Percentiles rank a stretch among this genome's conserved stretches.
Evolutionary conservation across 1,140 invertebrate genomes (phyloP).

Genomic region (Pseudomyrmex pallidus): DNA sequence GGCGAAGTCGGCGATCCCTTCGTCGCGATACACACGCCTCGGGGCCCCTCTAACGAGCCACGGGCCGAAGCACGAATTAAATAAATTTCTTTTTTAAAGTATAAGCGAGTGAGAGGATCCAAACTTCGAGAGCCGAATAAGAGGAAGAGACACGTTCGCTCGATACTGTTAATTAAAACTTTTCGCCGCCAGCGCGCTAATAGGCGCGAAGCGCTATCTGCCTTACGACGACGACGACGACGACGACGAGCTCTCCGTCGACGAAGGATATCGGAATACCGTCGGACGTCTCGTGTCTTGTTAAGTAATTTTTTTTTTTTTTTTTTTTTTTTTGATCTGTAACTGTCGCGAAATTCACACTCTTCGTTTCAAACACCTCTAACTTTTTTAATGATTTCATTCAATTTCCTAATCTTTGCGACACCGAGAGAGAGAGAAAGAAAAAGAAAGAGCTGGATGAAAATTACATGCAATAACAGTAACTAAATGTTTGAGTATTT

Average conservation of each 20-base stretch:
- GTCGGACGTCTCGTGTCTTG: slow-evolving; percentile 60
- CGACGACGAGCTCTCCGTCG: neutral
- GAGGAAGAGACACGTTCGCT: slow-evolving; percentile 1
- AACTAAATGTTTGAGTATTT: neutral
- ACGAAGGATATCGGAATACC: slow-evolving; percentile 63
- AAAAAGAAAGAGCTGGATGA: neutral
- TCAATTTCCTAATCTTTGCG: neutral
- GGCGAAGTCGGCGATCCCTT: neutral
- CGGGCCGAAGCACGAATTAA: slow-evolving; percentile 9
- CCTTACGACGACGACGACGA: slow-evolving; percentile 14
- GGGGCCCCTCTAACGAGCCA: slow-evolving; percentile 13
- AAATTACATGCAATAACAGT: neutral
- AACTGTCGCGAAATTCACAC: slow-evolving; percentile 16
- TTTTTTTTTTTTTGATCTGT: neutral
- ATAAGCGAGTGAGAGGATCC: neutral
- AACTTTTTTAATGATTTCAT: slow-evolving; percentile 1
- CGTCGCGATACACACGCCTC: neutral
- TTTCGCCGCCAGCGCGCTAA: slow-evolving; percentile 39
- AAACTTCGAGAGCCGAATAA: neutral
- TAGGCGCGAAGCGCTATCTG: slow-evolving; percentile 44
- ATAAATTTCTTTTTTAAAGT: slow-evolving; percentile 49
- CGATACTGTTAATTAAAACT: slow-evolving; percentile 71
- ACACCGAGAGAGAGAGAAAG: no score
- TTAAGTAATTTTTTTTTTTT: slow-evolving; percentile 51
- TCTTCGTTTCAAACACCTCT: slow-evolving; percentile 2